A percentile compares a stretch with the other conserved stretches of the same genome.
Evolutionary conservation across 2,888 invertebrate genomes (phyloP).

Genomic region (Cataglyphis cursor): DNA sequence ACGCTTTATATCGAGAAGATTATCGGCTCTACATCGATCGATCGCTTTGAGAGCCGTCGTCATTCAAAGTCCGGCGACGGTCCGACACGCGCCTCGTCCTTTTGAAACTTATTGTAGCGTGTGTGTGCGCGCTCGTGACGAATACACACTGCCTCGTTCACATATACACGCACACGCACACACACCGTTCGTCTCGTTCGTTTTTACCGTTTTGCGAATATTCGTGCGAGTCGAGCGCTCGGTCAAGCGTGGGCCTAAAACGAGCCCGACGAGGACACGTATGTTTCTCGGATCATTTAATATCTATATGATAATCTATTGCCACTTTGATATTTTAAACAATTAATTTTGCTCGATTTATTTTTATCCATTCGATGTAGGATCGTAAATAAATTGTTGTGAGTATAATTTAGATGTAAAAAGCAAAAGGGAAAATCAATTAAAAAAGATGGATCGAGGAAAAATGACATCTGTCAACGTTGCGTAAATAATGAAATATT

Average conservation of each 20-base stretch:
- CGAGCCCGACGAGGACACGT: constrained; percentile 17
- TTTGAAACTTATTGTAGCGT: constrained; percentile 56
- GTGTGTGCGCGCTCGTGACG: constrained; percentile 35
- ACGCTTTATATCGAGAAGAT: constrained; percentile 42
- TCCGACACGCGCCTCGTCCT: constrained; percentile 47
- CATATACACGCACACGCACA: not conserved
- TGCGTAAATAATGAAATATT: not conserved
- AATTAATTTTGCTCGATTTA: not conserved
- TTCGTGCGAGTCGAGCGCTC: constrained; percentile 68
- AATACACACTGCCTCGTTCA: constrained; percentile 41
- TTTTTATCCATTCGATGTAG: not conserved
- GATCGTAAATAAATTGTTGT: no score
- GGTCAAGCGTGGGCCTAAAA: constrained; percentile 61
- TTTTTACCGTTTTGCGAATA: constrained; percentile 74
- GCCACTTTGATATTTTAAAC: not conserved
- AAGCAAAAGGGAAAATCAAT: not conserved
- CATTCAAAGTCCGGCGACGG: constrained; percentile 45
- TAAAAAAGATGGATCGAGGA: not conserved
- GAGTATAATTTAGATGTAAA: not conserved
- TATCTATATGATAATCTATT: not conserved
- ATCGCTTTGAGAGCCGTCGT: constrained; percentile 60
- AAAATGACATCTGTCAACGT: not conserved
- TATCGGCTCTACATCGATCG: constrained; percentile 55
- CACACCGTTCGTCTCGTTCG: constrained; percentile 44
- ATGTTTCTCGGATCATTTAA: constrained; percentile 45